phyloP scores from a whole-genome alignment of 2,113 vertebrate genomes.

The Canis aureus region DNA sequence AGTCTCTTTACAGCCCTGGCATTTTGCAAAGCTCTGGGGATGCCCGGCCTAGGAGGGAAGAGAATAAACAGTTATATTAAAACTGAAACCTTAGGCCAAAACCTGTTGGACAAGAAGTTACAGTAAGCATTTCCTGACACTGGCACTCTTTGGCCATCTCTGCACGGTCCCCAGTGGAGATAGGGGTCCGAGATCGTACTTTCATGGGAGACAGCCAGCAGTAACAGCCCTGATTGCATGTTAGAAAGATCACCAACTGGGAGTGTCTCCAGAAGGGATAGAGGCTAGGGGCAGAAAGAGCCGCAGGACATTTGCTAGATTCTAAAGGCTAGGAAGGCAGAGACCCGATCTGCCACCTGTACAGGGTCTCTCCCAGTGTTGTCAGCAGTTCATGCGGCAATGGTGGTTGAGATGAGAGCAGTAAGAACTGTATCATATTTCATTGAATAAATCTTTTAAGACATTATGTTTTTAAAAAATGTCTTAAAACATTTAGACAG shows the following conservation, averaged over 20 bases:
- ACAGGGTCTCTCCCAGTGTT: not conserved
- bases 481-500: too few species aligned
- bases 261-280: not conserved
- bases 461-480: not conserved
- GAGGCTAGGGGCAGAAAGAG: not conserved
- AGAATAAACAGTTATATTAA: constrained; percentile 1
- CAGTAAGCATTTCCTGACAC: not conserved
- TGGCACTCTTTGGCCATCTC: not conserved
- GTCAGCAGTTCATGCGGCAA: not conserved
- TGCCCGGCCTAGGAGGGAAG: not conserved
- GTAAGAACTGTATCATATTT: not conserved
- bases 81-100: constrained; percentile 2
- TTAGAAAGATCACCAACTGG: not conserved
- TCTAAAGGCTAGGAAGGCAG: not conserved
- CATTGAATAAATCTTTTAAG: not conserved
- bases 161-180: not conserved
- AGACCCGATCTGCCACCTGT: not conserved
- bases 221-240: not conserved
- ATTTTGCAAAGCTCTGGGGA: not conserved
- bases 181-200: not conserved
- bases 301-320: not conserved
- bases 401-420: not conserved
- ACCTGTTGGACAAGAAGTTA: not conserved
- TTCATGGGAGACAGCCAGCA: not conserved
- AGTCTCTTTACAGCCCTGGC: not conserved